phyloP scores from a whole-genome alignment of 2,113 vertebrate genomes.

The Anser brachyrhynchus region DNA sequence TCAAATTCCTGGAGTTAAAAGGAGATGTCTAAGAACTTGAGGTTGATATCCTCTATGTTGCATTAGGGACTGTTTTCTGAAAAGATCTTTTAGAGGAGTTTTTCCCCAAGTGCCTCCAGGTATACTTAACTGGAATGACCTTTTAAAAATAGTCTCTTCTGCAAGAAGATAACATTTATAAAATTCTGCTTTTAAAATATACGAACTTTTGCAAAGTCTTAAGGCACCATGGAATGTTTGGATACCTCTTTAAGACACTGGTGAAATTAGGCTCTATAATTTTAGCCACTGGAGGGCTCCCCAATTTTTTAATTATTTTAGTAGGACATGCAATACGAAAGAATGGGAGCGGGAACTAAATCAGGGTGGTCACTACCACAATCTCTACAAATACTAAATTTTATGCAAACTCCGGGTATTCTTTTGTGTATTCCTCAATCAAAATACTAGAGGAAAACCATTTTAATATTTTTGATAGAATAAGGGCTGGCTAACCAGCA shows the following conservation, averaged over 20 bases:
- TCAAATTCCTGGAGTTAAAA: neutral
- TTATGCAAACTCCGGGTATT: neutral
- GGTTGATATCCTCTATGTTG: neutral
- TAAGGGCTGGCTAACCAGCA: neutral
- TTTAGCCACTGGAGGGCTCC: constrained; percentile 60
- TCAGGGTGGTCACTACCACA: neutral
- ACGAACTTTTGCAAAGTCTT: neutral
- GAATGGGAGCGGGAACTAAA: neutral
- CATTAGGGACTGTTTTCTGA: neutral
- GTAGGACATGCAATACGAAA: neutral
- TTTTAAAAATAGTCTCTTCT: neutral
- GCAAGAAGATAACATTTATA: neutral
- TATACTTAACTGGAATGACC: neutral
- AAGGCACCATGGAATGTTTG: neutral
- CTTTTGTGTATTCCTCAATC: neutral
- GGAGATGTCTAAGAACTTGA: neutral
- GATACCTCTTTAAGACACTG: neutral
- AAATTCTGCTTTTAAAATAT: neutral
- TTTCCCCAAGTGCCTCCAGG: neutral
- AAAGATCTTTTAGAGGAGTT: neutral
- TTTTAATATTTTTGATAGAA: neutral
- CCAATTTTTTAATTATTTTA: constrained; percentile 42
- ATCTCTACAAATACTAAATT: neutral
- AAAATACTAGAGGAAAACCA: neutral
- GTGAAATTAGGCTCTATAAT: neutral